A percentile compares a stretch with the other conserved stretches of the same genome.
Conservation (phyloP, 2,797 vertebrate species). For the Euthynnus affinis region DNA sequence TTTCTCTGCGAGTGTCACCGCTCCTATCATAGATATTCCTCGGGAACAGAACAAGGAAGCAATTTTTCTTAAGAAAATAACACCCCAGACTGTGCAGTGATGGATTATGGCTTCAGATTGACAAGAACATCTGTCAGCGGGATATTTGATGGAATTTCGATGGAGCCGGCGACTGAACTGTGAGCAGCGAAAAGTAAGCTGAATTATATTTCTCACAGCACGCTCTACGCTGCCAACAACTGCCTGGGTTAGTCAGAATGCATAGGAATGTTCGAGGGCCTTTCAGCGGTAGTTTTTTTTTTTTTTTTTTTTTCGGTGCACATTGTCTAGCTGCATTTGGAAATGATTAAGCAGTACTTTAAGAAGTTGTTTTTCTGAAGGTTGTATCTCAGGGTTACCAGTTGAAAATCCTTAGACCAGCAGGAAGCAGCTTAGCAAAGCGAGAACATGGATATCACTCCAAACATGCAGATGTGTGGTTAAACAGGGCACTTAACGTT, state of each 20-base stretch:
- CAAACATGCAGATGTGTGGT: slow-evolving; percentile 13
- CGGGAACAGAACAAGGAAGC: slow-evolving; percentile 28
- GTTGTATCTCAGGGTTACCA: not conserved
- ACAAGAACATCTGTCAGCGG: slow-evolving; percentile 57
- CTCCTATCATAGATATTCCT: slow-evolving; percentile 35
- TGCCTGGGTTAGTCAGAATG: slow-evolving; percentile 21
- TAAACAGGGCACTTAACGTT: slow-evolving; percentile 7
- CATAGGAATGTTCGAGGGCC: slow-evolving; percentile 17
- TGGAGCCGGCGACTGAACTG: slow-evolving; percentile 37
- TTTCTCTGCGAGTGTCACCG: slow-evolving; percentile 4
- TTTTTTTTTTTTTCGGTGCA: not conserved
- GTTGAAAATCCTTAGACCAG: not conserved
- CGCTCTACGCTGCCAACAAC: slow-evolving; percentile 24
- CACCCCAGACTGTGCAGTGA: slow-evolving; percentile 52
- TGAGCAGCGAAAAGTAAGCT: slow-evolving; percentile 23
- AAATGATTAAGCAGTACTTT: slow-evolving; percentile 6
- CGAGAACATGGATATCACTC: not conserved
- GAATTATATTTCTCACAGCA: slow-evolving; percentile 44
- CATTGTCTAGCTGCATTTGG: not conserved
- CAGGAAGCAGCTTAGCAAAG: slow-evolving; percentile 3
- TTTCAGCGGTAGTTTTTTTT: not conserved
- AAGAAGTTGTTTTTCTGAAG: not conserved
- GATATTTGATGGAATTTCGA: slow-evolving; percentile 66
- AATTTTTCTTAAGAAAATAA: slow-evolving; percentile 53
- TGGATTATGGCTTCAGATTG: slow-evolving; percentile 56